Evolutionary conservation across 2,797 vertebrate genomes (phyloP), one percentile per base, ranked within the genome.

Genomic region (Paguma larvata): DNA sequence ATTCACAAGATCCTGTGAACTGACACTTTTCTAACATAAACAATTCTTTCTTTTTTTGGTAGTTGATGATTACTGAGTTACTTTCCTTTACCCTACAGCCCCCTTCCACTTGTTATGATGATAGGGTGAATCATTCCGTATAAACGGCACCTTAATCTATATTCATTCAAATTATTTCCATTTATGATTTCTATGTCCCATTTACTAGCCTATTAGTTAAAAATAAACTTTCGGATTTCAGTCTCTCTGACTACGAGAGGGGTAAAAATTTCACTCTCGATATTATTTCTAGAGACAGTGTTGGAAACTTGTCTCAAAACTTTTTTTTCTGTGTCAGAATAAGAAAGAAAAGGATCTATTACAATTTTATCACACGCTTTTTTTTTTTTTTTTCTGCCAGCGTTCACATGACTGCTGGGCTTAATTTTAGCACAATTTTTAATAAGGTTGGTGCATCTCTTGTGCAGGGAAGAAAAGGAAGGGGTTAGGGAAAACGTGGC

Each of bases 41-140:
- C 7, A 80, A 51, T 27, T 95, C 0, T 32, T 94, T 48, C 70
- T 94, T 89, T 63, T 72, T 91, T 96, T 84, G 62, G 59, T 44
- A 38, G 48, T 86, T 97, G 93, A 93, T 96, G 96, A 97, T 65
- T 97, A 96, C 91, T 95, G 73, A 94, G 21, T 92, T 96, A 82
- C n/a, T 59, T 94, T 30, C 27, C 4, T 92, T 96, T 82, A 30
- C n/a, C 41, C 65, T 85, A 4, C 87, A 91, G 95, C 86, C 18
- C 63, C 25, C n/a, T 67, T 73, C 68, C 15, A 73, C 14, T 80
- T 85, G 2, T 65, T 44, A 19, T 59, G 51, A 44, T 51, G 88
- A 95, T 6, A 18, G 82, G 87, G 19, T 94, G 21, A 95, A 11
- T 96, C 41, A 46, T 72, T 93, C 82, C 82, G 79, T 27, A 96